phyloP scores from a whole-genome alignment of 2,797 vertebrate species.

The Danio tinwini region DNA sequence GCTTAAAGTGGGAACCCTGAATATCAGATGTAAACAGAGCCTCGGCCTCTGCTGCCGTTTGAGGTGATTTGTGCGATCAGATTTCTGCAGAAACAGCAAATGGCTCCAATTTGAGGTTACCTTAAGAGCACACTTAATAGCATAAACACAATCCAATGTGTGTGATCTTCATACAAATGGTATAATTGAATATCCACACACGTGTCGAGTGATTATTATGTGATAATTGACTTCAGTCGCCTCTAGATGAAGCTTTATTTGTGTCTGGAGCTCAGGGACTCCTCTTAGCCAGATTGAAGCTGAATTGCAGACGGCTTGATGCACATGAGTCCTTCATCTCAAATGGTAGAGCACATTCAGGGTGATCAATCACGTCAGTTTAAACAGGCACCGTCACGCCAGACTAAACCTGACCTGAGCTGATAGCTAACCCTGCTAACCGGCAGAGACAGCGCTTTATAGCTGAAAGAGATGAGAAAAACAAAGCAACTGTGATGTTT shows the following conservation, averaged over 20 bases:
- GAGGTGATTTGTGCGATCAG: neutral
- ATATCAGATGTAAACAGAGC: no score
- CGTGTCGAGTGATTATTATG: neutral
- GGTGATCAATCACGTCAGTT: constrained; percentile 53
- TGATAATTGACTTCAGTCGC: neutral
- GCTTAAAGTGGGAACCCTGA: no score
- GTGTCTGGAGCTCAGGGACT: constrained; percentile 22
- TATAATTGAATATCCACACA: neutral
- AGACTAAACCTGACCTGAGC: constrained; percentile 20
- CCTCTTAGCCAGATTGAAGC: constrained; percentile 51
- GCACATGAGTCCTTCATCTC: constrained; percentile 52
- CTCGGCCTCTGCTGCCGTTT: neutral
- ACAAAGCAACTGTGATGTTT: neutral
- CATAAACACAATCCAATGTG: neutral
- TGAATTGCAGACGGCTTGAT: constrained; percentile 47
- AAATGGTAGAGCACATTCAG: neutral
- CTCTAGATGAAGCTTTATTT: constrained; percentile 35
- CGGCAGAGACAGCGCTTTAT: constrained; percentile 14
- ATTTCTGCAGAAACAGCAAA: neutral
- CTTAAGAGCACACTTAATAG: neutral
- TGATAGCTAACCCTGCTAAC: constrained; percentile 26
- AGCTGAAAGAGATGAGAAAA: neutral
- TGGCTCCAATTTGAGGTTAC: neutral
- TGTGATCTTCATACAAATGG: neutral
- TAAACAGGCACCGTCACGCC: constrained; percentile 29